Evolutionary conservation across 53 echinoderm and acorn worm genomes (phyloP).

Genomic region (Stichopus horrens): DNA sequence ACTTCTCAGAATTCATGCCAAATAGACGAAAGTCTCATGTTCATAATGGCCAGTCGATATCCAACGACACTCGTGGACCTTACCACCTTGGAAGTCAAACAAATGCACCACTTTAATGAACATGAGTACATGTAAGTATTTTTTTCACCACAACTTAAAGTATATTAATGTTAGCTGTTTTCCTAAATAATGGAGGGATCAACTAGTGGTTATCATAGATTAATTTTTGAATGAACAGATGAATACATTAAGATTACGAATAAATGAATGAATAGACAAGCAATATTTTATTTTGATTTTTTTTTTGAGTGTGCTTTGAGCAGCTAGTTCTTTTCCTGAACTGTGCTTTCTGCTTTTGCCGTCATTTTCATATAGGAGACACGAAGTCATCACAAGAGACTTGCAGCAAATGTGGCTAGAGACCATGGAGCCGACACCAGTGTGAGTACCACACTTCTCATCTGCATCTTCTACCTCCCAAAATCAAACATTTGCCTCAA

Average conservation of each 20-base stretch:
- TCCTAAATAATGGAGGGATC: not conserved
- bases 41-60: conserved; percentile 78
- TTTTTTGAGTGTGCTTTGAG: too few relatives aligned
- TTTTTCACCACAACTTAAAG: conserved; percentile 25
- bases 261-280: too few relatives aligned
- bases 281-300: too few relatives aligned
- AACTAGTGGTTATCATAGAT: not conserved
- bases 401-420: conserved; percentile 75
- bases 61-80: conserved; percentile 89
- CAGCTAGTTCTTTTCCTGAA: too few relatives aligned
- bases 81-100: conserved; percentile 79
- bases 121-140: conserved; percentile 83
- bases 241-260: too few relatives aligned
- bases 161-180: not conserved
- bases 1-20: conserved; percentile 59
- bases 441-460: conserved; percentile 63
- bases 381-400: conserved; percentile 71
- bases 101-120: conserved; percentile 81
- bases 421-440: conserved; percentile 62
- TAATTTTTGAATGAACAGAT: not conserved
- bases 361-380: conserved; percentile 58
- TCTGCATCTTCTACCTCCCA: too few relatives aligned
- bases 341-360: not conserved
- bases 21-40: conserved; percentile 60
- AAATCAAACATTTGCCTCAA: too few relatives aligned